Evolutionary conservation across 1,140 invertebrate species (phyloP).

Genomic region (Bombus superbus): DNA sequence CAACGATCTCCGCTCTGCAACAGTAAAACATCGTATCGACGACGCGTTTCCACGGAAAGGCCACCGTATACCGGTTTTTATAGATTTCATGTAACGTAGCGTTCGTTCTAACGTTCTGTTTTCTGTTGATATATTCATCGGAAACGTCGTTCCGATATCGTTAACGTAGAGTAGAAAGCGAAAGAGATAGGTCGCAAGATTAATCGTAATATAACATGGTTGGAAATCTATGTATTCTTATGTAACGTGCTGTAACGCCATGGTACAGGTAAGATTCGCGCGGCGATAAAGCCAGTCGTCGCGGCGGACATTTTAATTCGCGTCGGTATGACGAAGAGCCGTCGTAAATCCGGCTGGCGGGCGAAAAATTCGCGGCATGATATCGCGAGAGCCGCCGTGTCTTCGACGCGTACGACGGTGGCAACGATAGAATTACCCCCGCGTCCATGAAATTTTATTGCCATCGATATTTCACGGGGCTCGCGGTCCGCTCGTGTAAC

Average conservation of each 20-base stretch:
- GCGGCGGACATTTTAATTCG: conserved; percentile 34
- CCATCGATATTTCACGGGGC: conserved; percentile 54
- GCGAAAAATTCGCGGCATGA: conserved; percentile 31
- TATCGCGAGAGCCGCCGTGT: conserved; percentile 33
- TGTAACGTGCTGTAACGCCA: not conserved
- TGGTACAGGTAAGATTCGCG: conserved; percentile 5
- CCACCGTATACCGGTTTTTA: no score
- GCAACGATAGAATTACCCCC: conserved; percentile 44
- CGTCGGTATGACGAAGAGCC: not conserved
- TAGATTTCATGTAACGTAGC: no score
- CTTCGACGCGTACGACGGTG: conserved; percentile 24
- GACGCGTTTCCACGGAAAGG: no score
- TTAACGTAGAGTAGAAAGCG: no score
- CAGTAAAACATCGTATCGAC: no score
- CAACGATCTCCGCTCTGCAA: no score
- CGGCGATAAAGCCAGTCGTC: not conserved
- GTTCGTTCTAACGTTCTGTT: no score
- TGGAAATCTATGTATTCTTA: not conserved
- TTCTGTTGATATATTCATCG: no score
- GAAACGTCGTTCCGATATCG: no score
- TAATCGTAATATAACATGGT: not conserved
- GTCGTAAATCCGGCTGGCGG: conserved; percentile 32
- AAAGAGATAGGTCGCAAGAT: no score
- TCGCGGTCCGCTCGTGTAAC: conserved; percentile 38
- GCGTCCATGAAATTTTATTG: conserved; percentile 52